Evolutionary conservation across 2,888 invertebrate species (phyloP), one percentile per base, ranked within the genome.

Genomic region (Sacculina carcini): DNA sequence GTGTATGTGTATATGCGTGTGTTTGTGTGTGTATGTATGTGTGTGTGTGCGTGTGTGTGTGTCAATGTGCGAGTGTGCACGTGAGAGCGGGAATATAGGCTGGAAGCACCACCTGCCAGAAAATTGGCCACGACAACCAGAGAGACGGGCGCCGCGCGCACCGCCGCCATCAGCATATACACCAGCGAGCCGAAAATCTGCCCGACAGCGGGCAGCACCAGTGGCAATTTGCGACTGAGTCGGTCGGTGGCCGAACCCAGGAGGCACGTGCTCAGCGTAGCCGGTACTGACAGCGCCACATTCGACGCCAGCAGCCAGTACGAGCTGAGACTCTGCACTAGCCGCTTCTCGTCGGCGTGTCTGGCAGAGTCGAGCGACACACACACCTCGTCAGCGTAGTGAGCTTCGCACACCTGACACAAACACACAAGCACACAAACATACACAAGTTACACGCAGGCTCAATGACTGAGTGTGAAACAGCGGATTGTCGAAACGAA

Each of bases 141-240:
- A 29, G 16, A 16, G 9, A 28, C 28, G 46, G 60, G 58, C 7
- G 59, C 56, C 4, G 59, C 52, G 28, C 60, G 58, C 31, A 59
- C 60, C 16, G 62, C 51, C 1, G 64, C 60, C 55, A 63, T 62
- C 24, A 62, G 46, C 3, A 66, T 60, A 53, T 58, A 64, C 10
- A 62, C 59, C 14, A 61, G 19, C 32, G 60, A 58, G 12, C 61
- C 60, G 23, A 65, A 52, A 29, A 64, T 53, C 38, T 63, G 61
- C 14, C 68, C 67, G 10, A 68, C 50, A 5, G 64, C 60, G 2
- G 68, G 67, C 32, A 66, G 56, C 1, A 67, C 55, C 48, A 70
- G 60, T 9, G 68, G 65, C 47, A 64, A 58, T 59, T 68, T 68
- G 14, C 67, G 58, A 1, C 67, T 66, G 52, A 64, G 63, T 26